These are phyloP conservation scores for Lucifuga dentata DNA, from an alignment of 2,113 vertebrate species.

Conservation along the genomic window DNA sequence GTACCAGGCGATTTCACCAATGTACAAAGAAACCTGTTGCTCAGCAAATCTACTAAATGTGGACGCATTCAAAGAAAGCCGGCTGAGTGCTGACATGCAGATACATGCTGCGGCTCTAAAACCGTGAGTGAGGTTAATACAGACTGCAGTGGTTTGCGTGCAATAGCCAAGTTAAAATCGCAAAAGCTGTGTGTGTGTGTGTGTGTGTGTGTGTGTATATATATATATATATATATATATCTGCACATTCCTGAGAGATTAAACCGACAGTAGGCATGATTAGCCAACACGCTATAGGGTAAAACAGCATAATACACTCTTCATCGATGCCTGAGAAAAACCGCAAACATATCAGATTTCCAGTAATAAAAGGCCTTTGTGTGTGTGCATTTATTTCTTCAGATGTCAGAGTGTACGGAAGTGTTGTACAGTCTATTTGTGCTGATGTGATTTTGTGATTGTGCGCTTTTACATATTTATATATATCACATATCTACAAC, in stretches of 20 bases:
- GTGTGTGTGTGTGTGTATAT: no score
- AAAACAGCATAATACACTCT: slow-evolving; percentile 49
- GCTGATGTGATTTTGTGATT: slow-evolving; percentile 47
- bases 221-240: no score
- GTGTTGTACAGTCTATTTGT: slow-evolving; percentile 51
- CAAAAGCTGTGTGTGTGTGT: slow-evolving; percentile 51
- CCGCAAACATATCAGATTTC: slow-evolving; percentile 32
- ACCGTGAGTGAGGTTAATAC: slow-evolving; percentile 29
- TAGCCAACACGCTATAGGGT: slow-evolving; percentile 39
- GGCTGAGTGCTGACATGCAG: slow-evolving; percentile 49
- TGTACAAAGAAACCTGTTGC: slow-evolving; percentile 26
- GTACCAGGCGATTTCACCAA: slow-evolving; percentile 32
- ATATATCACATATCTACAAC: slow-evolving; percentile 58
- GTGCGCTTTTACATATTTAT: slow-evolving; percentile 46
- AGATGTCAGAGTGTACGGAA: slow-evolving; percentile 20
- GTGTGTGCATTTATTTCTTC: slow-evolving; percentile 20
- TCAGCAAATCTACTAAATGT: slow-evolving; percentile 24
- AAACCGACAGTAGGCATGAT: slow-evolving; percentile 42
- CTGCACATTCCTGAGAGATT: slow-evolving; percentile 73
- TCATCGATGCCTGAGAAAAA: slow-evolving; percentile 70
- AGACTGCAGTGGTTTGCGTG: slow-evolving; percentile 45
- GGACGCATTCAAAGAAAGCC: slow-evolving; percentile 53
- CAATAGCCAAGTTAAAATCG: slow-evolving; percentile 32
- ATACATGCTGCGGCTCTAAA: slow-evolving; percentile 42
- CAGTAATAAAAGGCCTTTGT: slow-evolving; percentile 62